Percentiles rank a stretch among this genome's conserved stretches.
These are phyloP conservation scores for Nudaria mundana DNA, from an alignment of 2,888 invertebrate species.

Conservation along the genomic window DNA sequence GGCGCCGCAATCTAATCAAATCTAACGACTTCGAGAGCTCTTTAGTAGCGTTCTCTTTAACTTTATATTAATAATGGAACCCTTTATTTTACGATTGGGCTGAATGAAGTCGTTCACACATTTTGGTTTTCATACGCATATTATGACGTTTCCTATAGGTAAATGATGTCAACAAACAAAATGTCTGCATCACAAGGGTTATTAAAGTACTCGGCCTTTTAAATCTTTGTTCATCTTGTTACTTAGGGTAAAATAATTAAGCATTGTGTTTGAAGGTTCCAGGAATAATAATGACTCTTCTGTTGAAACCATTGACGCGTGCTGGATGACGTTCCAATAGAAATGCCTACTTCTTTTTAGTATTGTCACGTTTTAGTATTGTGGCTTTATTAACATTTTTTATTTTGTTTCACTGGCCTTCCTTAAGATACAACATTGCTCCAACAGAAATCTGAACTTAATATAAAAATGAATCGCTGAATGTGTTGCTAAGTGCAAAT, in stretches of 20 bases:
- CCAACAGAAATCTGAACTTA: no score
- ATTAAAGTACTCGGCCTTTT: constrained; percentile 12
- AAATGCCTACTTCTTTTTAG: constrained; percentile 42
- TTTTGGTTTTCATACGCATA: constrained; percentile 13
- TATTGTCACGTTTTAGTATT: constrained; percentile 20
- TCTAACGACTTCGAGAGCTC: constrained; percentile 56
- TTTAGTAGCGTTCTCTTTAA: constrained; percentile 57
- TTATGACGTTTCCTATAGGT: no score
- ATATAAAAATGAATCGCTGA: no score
- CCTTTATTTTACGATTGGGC: constrained; percentile 40
- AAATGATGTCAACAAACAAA: not conserved
- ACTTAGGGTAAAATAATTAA: constrained; percentile 13
- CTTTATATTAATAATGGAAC: constrained; percentile 56
- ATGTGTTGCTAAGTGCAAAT: no score
- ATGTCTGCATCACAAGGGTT: constrained; percentile 4
- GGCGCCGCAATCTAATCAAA: constrained; percentile 53
- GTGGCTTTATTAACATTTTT: no score
- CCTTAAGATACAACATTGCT: no score
- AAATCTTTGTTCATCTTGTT: constrained; percentile 12
- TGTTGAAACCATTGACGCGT: constrained; percentile 20
- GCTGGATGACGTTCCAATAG: constrained; percentile 18
- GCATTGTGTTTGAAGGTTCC: constrained; percentile 21
- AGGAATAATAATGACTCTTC: constrained; percentile 12
- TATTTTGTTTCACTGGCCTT: no score
- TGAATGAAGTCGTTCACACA: constrained; percentile 23